Evolutionary conservation across 2,888 invertebrate genomes (phyloP), one percentile per base, ranked within the genome.

Genomic region (Nowickia ferox): DNA sequence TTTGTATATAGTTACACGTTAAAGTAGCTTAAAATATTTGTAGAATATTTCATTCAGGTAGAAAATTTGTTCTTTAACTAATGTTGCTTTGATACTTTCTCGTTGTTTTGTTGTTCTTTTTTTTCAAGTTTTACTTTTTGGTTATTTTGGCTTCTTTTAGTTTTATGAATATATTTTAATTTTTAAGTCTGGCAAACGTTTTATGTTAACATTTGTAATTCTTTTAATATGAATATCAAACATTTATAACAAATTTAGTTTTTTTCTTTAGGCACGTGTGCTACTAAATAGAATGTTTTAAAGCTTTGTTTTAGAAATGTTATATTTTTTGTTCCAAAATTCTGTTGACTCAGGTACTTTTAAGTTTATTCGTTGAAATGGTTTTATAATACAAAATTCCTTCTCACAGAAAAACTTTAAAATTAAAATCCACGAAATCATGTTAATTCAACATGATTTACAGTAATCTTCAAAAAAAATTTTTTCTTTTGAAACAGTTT

Each of bases 131-230:
- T 53, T 11, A 44, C 15, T n/a, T 1, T 42, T 51, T 57, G n/a
- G 53, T 57, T 59, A 51, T 15, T 17, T 1, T 2, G 22, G 8
- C 1, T 38, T 57, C 51, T 19, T 9, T 42, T 22, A 8, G 9
- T 68, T 69, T 59, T 11, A 44, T 61, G 38, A 63, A 46, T 48
- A 55, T 65, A 65, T 79, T 76, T 76, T 61, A 61, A 80, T 59
- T 79, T 76, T 76, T 61, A 61, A 80, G 71, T 79, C 75, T 75
- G 69, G 53, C 30, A 71, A 65, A 71, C 40, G 76, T 71, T 75
- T 59, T 13, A 71, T 84, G 79, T 75, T 84, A 84, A 80, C 84
- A 84, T 80, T 84, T 84, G 84, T 84, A 84, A 80, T 84, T 84
- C 84, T 63, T 80, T 84, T 80, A 84, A 66, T 59, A 80, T 71